Base-by-base conservation (phyloP, 37 sponge, comb jelly and placozoan species). In the Beroe ovata region DNA sequence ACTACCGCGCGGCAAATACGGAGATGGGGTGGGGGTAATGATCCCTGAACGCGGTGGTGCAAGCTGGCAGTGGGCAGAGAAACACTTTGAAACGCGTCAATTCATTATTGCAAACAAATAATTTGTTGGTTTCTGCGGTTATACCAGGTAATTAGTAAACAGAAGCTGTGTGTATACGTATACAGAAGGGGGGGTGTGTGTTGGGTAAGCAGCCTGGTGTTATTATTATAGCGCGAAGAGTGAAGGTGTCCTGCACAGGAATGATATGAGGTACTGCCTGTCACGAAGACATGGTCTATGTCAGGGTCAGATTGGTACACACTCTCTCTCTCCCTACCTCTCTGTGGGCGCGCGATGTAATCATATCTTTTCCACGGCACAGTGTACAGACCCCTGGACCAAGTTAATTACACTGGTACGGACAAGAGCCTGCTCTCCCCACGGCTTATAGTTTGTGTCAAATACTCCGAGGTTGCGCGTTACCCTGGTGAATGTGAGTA, bases 361-460 rank as follows among this genome's bases (percentile, higher is more conserved):
- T 66, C 69, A 66, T 66, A 66, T 66, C 69, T 66, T 66, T 66
- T 66, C 30, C 69, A 29, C 30, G 54, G 54, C 54, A 29, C 21
- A 29, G 69, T 19, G 69, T 66, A 66, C 69, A 66, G 69, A 66
- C 69, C 69, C 25, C 69, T 30, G 69, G 69, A 66, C 69, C 69
- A 25, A 1, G 36, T 37, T 66, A 66, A 66, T 66, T 66, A 66
- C 18, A 66, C 69, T 66, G 69, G 69, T 66, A 66, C 69, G 54
- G 54, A 47, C 54, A 47, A 16, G 54, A 47, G 54, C 54, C 54
- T 47, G 54, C 54, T 47, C 54, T 47, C 54, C 54, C 54, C 54
- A 6, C 54, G 54, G 54, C 54, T 11, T 47, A 47, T 47, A 47
- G 54, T 47, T 47, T 47, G 54, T 47, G 54, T 47, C 54, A 47